Conservation (phyloP, 1,140 invertebrate species). For the Zaprionus camerounensis region DNA sequence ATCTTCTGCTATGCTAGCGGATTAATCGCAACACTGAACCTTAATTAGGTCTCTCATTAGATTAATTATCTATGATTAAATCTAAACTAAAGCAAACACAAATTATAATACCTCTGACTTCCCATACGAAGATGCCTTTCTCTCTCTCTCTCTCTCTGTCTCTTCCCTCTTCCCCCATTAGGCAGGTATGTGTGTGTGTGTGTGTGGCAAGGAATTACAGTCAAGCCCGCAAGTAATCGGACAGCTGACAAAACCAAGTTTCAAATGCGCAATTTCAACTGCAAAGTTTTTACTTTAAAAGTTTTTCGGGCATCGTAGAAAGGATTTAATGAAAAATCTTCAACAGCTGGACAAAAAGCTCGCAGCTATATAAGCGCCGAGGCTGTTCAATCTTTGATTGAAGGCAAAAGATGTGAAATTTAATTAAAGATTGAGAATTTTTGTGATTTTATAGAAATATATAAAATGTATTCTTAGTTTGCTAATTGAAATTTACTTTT, state of each 20-base stretch:
- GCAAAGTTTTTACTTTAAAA: constrained; percentile 1
- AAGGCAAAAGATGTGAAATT: neutral
- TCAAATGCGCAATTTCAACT: neutral
- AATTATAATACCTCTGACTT: constrained; percentile 16
- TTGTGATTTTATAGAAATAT: neutral
- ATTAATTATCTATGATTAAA: constrained; percentile 39
- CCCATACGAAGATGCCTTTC: neutral
- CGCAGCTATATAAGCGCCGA: neutral
- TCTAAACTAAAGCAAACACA: constrained; percentile 32
- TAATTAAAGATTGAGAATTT: neutral
- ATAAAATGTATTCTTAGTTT: no score
- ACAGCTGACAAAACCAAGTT: constrained; percentile 10
- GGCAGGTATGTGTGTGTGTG: constrained; percentile 15
- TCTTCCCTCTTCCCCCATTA: constrained; percentile 15
- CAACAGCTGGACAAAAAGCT: constrained; percentile 1
- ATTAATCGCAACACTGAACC: constrained; percentile 19
- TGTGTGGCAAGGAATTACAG: constrained; percentile 22
- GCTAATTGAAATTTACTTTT: neutral
- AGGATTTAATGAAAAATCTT: constrained; percentile 4
- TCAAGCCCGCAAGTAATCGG: constrained; percentile 24
- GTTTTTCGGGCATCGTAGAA: neutral
- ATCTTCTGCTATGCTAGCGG: neutral
- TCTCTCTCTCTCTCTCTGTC: neutral
- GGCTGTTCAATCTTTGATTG: neutral
- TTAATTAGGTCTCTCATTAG: constrained; percentile 26